Percentiles rank a stretch among this genome's conserved stretches.
phyloP scores from a whole-genome alignment of 1,140 invertebrate genomes.

The Halesus radiatus region DNA sequence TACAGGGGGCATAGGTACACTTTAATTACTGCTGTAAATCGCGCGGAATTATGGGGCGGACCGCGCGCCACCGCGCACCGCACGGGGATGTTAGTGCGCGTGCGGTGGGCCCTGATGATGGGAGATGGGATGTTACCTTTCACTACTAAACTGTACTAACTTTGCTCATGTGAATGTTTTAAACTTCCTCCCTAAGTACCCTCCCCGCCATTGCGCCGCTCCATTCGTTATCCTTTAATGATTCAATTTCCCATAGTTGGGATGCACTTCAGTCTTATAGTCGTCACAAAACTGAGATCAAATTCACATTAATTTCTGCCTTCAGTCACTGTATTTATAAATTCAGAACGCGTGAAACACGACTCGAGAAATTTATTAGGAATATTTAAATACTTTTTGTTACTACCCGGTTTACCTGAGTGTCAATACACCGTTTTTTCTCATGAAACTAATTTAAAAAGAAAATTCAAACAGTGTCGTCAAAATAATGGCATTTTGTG shows the following conservation, averaged over 20 bases:
- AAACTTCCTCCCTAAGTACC: neutral
- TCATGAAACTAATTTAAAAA: too few relatives aligned
- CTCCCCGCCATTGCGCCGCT: neutral
- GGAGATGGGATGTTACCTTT: slow-evolving; percentile 24
- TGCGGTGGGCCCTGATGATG: slow-evolving; percentile 11
- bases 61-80: slow-evolving; percentile 17
- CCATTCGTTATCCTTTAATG: neutral
- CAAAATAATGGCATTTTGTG: too few relatives aligned
- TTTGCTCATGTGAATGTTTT: slow-evolving; percentile 23
- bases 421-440: too few relatives aligned
- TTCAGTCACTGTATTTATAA: too few relatives aligned
- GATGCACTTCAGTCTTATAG: neutral
- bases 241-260: slow-evolving; percentile 3
- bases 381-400: too few relatives aligned
- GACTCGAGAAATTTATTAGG: too few relatives aligned
- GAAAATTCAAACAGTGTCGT: too few relatives aligned
- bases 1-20: slow-evolving; percentile 35
- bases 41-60: slow-evolving; percentile 46
- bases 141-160: slow-evolving; percentile 24
- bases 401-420: too few relatives aligned
- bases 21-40: slow-evolving; percentile 53
- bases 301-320: too few relatives aligned
- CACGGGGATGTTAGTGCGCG: slow-evolving; percentile 42
- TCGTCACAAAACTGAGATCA: too few relatives aligned
- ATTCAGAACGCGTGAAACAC: too few relatives aligned